Base-by-base conservation (phyloP, 1,140 invertebrate species). In the Rhyacophila brunnea region DNA sequence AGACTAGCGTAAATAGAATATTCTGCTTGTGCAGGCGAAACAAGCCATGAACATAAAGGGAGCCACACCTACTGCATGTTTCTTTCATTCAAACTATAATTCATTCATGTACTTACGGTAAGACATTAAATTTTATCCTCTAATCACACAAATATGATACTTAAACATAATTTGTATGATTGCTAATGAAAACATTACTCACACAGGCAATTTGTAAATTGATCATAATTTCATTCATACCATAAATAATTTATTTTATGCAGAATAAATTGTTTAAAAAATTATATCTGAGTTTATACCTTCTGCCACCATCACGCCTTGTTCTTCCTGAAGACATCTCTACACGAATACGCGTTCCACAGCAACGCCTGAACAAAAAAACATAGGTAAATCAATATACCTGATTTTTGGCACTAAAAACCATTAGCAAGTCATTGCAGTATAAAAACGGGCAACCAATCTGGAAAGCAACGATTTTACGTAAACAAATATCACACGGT, bases 311-410 rank as follows among this genome's bases (percentile, higher is more conserved):
- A 45, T 88, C 86, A 60, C 89, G 82, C 49, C 91, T 78, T 60
- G 89, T 90, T 68, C 90, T 83, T 0, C 91, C 91, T 62, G 87
- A 92, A 0, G 90, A 93, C 91, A 93, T 93, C 74, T 93, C 91
- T 17, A 92, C 90, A 60, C 90, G 82, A 43, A 93, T 88, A 69
- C 90, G 83, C 14, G 87, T 88, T 6, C 91, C 90, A 77, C 90
- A 92, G 73, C 90, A 90, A 42, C 89, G 84, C 50, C 89, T 91
- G 63, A 18, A 80, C 74, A 28, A 23, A 28, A 14, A 46, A 28
- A 28, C 3, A 28, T 9, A 28, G 23, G 9, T 28, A 28, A 3
- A 28, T 28, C 9, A 28, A 28, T 9, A 28, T 28, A 28, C 9
- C 4, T 28, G 23, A 28, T n/a, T n/a, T n/a, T n/a, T n/a, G n/a